These are phyloP conservation scores for Pseudorectes ferrugineus DNA, from an alignment of 2,113 vertebrate genomes.

Conservation along the genomic window DNA sequence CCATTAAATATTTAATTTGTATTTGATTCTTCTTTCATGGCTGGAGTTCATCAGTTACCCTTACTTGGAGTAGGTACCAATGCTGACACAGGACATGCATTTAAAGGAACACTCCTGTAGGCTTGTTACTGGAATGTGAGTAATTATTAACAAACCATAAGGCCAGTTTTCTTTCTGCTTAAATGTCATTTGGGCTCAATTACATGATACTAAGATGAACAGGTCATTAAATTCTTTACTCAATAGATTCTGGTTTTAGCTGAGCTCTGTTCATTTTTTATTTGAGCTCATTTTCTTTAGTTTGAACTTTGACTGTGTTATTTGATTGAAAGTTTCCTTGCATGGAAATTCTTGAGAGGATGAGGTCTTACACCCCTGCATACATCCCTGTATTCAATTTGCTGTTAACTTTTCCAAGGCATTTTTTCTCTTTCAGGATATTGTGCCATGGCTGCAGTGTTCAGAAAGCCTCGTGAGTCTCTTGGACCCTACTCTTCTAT, in stretches of 20 bases:
- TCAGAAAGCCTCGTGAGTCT: not conserved
- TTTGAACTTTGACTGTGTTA: not conserved
- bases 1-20: conserved; percentile 32
- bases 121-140: conserved; percentile 25
- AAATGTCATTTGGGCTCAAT: conserved; percentile 37
- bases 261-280: conserved; percentile 24
- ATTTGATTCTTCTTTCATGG: conserved; percentile 25
- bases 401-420: not conserved
- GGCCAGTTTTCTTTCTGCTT: not conserved
- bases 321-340: not conserved
- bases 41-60: conserved; percentile 11
- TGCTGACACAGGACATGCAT: not conserved
- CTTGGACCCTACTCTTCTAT: not conserved
- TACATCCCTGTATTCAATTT: not conserved
- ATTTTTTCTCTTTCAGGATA: not conserved
- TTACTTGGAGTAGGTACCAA: not conserved
- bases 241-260: conserved; percentile 32
- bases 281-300: not conserved
- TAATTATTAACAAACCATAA: conserved; percentile 42
- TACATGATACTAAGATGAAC: conserved; percentile 12
- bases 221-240: not conserved
- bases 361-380: not conserved
- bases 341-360: not conserved
- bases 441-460: not conserved
- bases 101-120: conserved; percentile 19